Base-by-base conservation (phyloP, 1,140 invertebrate species). In the Caligus rogercresseyi region DNA sequence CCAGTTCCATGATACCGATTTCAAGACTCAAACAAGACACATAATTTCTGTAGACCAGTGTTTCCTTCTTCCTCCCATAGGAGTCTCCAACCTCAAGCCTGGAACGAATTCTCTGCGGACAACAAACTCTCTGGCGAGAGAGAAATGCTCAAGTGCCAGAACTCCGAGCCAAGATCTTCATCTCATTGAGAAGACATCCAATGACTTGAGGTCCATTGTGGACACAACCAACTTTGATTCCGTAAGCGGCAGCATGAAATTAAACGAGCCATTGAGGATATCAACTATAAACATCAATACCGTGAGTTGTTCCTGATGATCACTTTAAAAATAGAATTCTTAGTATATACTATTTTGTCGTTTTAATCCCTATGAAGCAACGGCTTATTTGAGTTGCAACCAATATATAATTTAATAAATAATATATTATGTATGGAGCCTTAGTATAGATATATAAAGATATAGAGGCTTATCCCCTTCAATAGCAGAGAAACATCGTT, bases 201-300 rank as follows among this genome's bases (percentile, higher is more conserved):
- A 63, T 63, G 61, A 63, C 52, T 54, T 63, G 18, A 62, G 52
- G 53, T 52, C 52, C 3, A 51, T 24, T 11, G 20, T 20, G 15
- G 61, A 63, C 21, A 25, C 52, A n/a, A 63, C 61, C 19, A 63
- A 63, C 23, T 63, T 63, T 57, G 61, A 63, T 63, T 63, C 24
- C 52, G 61, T 1, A 63, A 63, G 31, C 54, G 61, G 1, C 43
- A 54, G 11, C 52, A 63, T 53, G 61, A 63, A 51, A 54, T 63
- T 15, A 60, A 53, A 53, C 13, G 61, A 16, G 54, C 61, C n/a
- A 63, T 57, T 16, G 61, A 63, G 25, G 61, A 63, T 19, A 18
- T 63, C 14, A 54, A 63, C 25, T 63, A 63, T 25, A 51, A n/a
- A 63, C 16, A 54, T 63, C 43, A 63, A 26, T 14, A 63, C 52